Base-by-base conservation (phyloP, 1,140 invertebrate species). In the Drosophila nasuta region DNA sequence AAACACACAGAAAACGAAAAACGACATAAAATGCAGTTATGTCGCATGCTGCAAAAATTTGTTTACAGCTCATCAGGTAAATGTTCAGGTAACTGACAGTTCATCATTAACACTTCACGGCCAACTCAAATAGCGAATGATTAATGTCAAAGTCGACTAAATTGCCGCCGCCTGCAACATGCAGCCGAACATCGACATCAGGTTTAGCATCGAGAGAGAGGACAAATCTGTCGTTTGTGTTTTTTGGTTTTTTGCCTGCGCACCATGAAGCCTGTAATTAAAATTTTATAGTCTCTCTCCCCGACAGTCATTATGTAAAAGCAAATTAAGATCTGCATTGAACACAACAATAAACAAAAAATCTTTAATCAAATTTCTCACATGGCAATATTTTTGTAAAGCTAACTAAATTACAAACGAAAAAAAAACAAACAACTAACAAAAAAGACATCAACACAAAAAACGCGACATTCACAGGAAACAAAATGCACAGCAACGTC, bases 301-400 rank as follows among this genome's bases (percentile, higher is more conserved):
- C 45, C 10, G 7, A 3, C 33, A n/a, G 41, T 62, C 59, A 64
- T 74, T 74, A 74, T 51, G 64, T 74, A 76, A 77, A 73, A 54
- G 41, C 64, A 67, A 74, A 74, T 74, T 74, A 69, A 68, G 43
- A 58, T 43, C 35, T 58, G 58, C 64, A 74, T 58, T 13, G 43
- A 45, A 10, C 28, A 45, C 4, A 51, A 15, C 20, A 64, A 46
- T 35, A n/a, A 51, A 15, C 20, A 64, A 46, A 45, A n/a, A 58
- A 69, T 48, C 43, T 68, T 79, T 82, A 56, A 86, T 78, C 67
- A 78, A 86, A 86, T 49, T 79, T 67, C 77, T 71, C 82, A 76
- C 69, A 86, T 64, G 30, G 60, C 51, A 46, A 45, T 33, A 35
- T 51, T 38, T 73, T 59, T 45, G 43, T 45, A 45, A 62, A 72